phyloP scores from a whole-genome alignment of 2,888 invertebrate genomes.

The Campoplex nolae region DNA sequence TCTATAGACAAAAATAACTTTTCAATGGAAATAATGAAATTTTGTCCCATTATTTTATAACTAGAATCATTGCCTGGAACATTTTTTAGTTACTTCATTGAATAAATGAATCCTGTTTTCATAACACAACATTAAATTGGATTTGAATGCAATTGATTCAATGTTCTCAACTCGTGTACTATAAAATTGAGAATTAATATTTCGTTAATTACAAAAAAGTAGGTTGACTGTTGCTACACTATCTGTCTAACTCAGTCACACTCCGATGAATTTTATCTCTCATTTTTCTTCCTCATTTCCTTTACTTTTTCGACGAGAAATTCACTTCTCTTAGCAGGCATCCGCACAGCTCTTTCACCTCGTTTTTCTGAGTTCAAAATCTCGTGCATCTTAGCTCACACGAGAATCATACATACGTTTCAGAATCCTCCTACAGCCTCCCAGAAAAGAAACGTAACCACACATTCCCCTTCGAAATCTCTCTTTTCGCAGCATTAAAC shows the following conservation, averaged over 20 bases:
- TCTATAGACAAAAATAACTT: neutral
- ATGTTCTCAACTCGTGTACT: neutral
- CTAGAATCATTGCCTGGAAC: neutral
- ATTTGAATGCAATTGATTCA: too few species aligned
- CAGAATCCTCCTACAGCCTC: neutral
- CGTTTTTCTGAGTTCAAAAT: conserved; percentile 33
- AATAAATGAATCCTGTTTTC: neutral
- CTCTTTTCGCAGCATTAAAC: conserved; percentile 51
- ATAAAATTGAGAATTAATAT: neutral
- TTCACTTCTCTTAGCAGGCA: conserved; percentile 8
- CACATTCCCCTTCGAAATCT: conserved; percentile 33
- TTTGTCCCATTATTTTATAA: neutral
- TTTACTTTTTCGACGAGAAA: conserved; percentile 25
- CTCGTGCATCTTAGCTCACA: conserved; percentile 1
- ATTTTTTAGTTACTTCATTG: neutral
- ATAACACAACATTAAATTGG: neutral
- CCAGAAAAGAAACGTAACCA: conserved; percentile 12
- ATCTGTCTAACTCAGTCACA: neutral
- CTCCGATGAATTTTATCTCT: neutral
- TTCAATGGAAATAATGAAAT: neutral
- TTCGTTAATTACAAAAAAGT: neutral
- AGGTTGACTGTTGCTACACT: neutral
- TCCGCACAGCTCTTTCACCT: conserved; percentile 4
- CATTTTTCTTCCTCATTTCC: conserved; percentile 16
- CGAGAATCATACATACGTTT: conserved; percentile 26